Conservation (phyloP, 2,113 vertebrate species). For the Etheostoma spectabile region DNA sequence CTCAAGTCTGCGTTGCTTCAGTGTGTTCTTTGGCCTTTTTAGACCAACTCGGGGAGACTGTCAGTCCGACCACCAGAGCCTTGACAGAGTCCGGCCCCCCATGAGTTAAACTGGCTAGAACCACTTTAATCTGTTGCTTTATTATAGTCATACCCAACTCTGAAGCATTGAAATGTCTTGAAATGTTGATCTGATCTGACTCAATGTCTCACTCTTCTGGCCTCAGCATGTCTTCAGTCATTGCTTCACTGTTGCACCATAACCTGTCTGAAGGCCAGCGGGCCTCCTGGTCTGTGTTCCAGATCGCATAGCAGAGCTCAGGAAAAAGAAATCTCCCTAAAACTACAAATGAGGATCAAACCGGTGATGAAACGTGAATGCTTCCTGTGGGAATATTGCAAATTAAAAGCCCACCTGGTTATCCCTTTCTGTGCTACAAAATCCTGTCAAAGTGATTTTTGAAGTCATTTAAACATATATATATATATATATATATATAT, state of each 20-base stretch:
- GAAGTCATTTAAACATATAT: not conserved
- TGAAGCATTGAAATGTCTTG: not conserved
- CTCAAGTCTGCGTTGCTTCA: too few species aligned
- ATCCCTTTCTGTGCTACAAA: not conserved
- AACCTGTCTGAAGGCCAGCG: conserved; percentile 23
- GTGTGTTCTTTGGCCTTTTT: too few species aligned
- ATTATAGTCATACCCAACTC: not conserved
- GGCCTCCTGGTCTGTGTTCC: not conserved
- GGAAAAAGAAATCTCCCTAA: not conserved
- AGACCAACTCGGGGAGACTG: too few species aligned
- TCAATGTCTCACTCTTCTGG: not conserved
- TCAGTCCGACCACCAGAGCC: too few species aligned
- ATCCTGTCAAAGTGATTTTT: not conserved
- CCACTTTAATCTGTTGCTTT: not conserved
- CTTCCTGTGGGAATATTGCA: not conserved
- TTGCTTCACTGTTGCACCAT: conserved; percentile 43
- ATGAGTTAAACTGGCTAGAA: too few species aligned
- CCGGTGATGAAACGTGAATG: not conserved
- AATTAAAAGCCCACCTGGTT: not conserved
- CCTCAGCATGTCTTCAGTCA: conserved; percentile 15
- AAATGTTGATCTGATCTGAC: not conserved
- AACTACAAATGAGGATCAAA: not conserved
- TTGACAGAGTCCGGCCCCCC: too few species aligned
- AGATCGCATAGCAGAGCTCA: conserved; percentile 18
- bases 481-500: too few species aligned